Base-by-base conservation (phyloP, 1,140 invertebrate genomes). In the Sesamia nonagrioides region DNA sequence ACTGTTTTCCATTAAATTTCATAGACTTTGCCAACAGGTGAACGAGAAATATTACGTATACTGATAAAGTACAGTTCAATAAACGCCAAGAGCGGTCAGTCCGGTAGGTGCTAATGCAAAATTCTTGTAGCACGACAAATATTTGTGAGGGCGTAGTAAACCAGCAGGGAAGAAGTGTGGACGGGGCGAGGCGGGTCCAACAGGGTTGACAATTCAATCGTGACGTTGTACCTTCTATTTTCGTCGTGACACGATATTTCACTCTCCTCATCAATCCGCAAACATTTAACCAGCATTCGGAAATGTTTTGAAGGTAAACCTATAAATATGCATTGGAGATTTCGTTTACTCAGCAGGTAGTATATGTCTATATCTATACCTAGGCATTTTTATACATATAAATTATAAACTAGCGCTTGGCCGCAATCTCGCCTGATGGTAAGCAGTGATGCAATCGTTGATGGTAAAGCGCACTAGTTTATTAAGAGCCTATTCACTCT, bases 91-190 rank as follows among this genome's bases (percentile, higher is more conserved):
- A 78, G 73, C 63, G 52, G 76, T 74, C 75, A 82, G 77, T 72
- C 79, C 78, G 52, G 81, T 82, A 79, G 78, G 80, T 81, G 82
- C 79, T 87, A 87, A 87, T 87, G 86, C 86, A 81, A 86, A 87
- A 84, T 75, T 78, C 86, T 80, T 87, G 84, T 87, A 76, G n/a
- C 45, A 71, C 66, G 37, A 78, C 80, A 83, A 86, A 83, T 83
- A 86, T 86, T 84, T 80, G 80, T 77, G 84, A 86, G 83, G 84
- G 84, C 81, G 80, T 80, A 69, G 61, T 37, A 42, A 52, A 33
- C 60, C 37, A 42, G 71, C 56, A 78, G 83, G 78, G 66, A 58
- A 74, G 78, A 81, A 71, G 71, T 60, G 72, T 27, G 68, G 45
- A 40, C 74, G 76, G 33, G 18, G 56, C 54, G 54, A 48, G 37